phyloP scores from a whole-genome alignment of 2,113 vertebrate genomes.

The Meleagris gallopavo region DNA sequence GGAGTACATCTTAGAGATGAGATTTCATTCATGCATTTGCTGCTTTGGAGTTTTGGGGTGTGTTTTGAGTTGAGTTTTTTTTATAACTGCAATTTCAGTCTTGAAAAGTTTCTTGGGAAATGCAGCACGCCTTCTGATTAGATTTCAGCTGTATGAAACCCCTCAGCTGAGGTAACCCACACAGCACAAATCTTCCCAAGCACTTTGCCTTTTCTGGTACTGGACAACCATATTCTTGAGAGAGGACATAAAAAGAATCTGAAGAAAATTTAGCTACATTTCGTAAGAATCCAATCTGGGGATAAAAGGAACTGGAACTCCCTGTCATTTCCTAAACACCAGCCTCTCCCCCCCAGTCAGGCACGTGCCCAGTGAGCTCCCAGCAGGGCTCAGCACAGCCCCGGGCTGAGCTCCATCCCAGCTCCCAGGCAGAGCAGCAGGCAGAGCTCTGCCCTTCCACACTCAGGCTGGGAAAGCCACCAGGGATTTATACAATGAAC shows the following conservation, averaged over 20 bases:
- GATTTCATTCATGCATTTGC: not conserved
- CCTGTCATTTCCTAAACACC: not conserved
- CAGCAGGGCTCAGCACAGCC: accelerated
- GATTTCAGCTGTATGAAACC: not conserved
- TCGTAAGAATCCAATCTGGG: not conserved
- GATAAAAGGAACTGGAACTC: not conserved
- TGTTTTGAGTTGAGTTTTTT: not conserved
- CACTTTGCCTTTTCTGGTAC: not conserved
- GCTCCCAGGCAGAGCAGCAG: not conserved
- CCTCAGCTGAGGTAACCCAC: not conserved
- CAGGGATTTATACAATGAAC: accelerated
- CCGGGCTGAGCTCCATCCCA: not conserved
- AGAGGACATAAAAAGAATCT: not conserved
- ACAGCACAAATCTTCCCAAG: accelerated
- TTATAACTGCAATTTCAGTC: not conserved
- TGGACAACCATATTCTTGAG: not conserved
- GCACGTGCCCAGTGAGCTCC: not conserved
- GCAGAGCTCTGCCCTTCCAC: not conserved
- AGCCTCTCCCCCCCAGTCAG: not conserved
- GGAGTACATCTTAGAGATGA: not conserved
- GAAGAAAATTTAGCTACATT: not conserved
- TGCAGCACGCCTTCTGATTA: accelerated
- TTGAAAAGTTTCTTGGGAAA: not conserved
- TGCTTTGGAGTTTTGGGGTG: not conserved
- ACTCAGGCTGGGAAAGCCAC: not conserved